phyloP scores from a whole-genome alignment of 1,140 invertebrate species.

The Penaeus chinensis region DNA sequence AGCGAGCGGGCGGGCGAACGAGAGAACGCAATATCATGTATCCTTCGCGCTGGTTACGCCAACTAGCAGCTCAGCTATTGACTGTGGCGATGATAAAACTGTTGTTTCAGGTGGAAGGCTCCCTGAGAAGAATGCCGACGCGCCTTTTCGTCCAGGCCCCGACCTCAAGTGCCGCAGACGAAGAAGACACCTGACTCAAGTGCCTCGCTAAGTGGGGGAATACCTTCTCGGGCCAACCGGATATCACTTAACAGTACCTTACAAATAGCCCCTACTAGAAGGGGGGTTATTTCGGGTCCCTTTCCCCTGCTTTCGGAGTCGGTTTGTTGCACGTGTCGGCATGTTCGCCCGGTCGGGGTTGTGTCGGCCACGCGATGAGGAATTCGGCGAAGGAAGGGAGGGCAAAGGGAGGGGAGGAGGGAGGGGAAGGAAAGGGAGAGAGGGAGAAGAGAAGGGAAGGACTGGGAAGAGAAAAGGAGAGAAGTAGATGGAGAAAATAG shows the following conservation, averaged over 20 bases:
- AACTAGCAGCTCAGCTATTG: slow-evolving; percentile 45
- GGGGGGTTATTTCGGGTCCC: slow-evolving; percentile 23
- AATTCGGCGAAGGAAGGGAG: too few relatives aligned
- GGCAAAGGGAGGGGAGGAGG: too few relatives aligned
- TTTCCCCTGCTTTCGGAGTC: too few relatives aligned
- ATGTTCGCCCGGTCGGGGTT: too few relatives aligned
- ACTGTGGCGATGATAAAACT: slow-evolving; percentile 42
- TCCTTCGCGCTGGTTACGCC: not conserved
- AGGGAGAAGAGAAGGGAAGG: too few relatives aligned
- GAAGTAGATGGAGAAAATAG: too few relatives aligned
- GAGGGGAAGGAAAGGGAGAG: too few relatives aligned
- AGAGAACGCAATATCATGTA: too few relatives aligned
- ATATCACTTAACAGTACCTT: slow-evolving; percentile 59
- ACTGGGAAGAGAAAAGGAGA: too few relatives aligned
- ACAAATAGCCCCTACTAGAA: slow-evolving; percentile 58
- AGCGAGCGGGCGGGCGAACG: too few relatives aligned
- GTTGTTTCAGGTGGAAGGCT: slow-evolving; percentile 51
- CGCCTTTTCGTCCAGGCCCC: not conserved
- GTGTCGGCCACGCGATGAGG: too few relatives aligned
- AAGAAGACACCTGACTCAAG: slow-evolving; percentile 59
- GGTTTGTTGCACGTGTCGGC: too few relatives aligned
- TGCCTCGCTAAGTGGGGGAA: slow-evolving; percentile 53
- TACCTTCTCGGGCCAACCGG: slow-evolving; percentile 58
- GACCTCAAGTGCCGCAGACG: slow-evolving; percentile 41
- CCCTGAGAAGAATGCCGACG: slow-evolving; percentile 28